phyloP scores from a whole-genome alignment of 2,888 invertebrate species.

The Eupeodes luniger region DNA sequence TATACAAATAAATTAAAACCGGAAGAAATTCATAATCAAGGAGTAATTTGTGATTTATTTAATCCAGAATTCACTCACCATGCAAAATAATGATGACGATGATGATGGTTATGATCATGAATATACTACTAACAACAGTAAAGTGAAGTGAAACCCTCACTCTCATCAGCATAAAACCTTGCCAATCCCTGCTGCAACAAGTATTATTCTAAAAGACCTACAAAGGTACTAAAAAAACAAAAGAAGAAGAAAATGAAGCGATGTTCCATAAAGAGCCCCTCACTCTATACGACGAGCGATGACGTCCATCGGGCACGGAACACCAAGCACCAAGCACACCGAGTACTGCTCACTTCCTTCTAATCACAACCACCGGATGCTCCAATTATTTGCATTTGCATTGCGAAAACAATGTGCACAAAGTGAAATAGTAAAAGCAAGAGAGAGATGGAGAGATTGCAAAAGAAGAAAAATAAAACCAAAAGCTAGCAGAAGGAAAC shows the following conservation, averaged over 20 bases:
- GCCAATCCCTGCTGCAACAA: conserved; percentile 53
- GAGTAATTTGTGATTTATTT: conserved; percentile 60
- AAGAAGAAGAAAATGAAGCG: conserved; percentile 4
- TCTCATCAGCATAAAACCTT: neutral
- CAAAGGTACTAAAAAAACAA: too few relatives aligned
- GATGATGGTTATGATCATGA: conserved; percentile 9
- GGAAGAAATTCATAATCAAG: conserved; percentile 63
- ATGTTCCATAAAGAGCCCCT: conserved; percentile 49
- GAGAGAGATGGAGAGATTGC: neutral
- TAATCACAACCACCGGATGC: conserved; percentile 73
- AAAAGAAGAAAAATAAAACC: conserved; percentile 33
- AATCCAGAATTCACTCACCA: conserved; percentile 42
- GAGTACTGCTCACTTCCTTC: conserved; percentile 47
- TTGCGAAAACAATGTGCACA: conserved; percentile 66
- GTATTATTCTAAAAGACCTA: neutral
- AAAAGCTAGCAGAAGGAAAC: conserved; percentile 57
- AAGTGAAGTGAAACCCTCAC: neutral
- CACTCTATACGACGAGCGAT: neutral
- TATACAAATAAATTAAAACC: conserved; percentile 42
- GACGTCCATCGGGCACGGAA: neutral
- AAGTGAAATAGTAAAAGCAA: neutral
- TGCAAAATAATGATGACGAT: conserved; percentile 29
- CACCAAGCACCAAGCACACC: too few relatives aligned
- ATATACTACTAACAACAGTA: neutral
- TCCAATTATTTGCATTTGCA: conserved; percentile 75